Conservation (phyloP, 1,140 invertebrate species). For the Leucophenga varia region DNA sequence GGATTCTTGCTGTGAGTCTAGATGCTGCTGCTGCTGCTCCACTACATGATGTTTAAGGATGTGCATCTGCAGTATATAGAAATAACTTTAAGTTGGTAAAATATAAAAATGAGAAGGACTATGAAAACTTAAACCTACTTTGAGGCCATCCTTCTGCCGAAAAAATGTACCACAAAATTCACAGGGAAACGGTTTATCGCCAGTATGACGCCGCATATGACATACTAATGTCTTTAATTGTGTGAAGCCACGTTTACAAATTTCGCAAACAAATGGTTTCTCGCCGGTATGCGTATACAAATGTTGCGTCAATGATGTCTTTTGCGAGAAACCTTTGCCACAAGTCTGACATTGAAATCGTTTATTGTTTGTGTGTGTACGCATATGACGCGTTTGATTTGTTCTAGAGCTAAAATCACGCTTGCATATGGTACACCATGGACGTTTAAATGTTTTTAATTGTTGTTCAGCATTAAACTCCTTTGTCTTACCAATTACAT, state of each 20-base stretch:
- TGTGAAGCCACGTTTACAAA: slow-evolving; percentile 42
- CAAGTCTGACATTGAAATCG: slow-evolving; percentile 65
- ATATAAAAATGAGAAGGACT: neutral
- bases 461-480: neutral
- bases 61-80: slow-evolving; percentile 38
- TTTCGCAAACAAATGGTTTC: slow-evolving; percentile 39
- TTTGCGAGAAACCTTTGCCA: slow-evolving; percentile 63
- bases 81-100: neutral
- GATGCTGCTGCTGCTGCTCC: neutral
- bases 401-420: slow-evolving; percentile 62
- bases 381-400: slow-evolving; percentile 64
- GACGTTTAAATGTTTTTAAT: slow-evolving; percentile 12
- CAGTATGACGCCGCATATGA: slow-evolving; percentile 30
- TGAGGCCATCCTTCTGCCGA: slow-evolving; percentile 24
- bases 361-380: slow-evolving; percentile 65
- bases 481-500: neutral
- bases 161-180: slow-evolving; percentile 39
- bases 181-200: slow-evolving; percentile 59
- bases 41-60: slow-evolving; percentile 46
- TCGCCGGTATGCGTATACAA: slow-evolving; percentile 45
- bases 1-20: slow-evolving; percentile 15
- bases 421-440: slow-evolving; percentile 61
- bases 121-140: slow-evolving; percentile 9
- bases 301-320: slow-evolving; percentile 60
- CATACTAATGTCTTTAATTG: slow-evolving; percentile 29